Evolutionary conservation across 2,113 vertebrate species (phyloP).

Genomic region (Bos javanicus): DNA sequence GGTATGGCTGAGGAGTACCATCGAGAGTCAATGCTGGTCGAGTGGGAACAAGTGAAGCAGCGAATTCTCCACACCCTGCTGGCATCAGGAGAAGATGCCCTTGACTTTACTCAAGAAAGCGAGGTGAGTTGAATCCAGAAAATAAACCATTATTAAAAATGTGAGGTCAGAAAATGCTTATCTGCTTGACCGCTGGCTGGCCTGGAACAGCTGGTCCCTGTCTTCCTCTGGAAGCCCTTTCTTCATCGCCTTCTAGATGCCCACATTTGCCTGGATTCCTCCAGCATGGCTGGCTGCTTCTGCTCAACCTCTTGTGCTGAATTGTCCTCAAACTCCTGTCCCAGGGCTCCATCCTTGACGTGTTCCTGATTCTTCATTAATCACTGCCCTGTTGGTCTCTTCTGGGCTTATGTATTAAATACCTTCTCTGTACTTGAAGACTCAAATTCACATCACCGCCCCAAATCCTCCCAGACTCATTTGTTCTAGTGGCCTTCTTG

Average conservation of each 20-base stretch:
- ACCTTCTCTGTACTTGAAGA: neutral
- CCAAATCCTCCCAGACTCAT: neutral
- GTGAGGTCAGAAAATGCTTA: neutral
- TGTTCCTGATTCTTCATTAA: neutral
- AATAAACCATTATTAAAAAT: neutral
- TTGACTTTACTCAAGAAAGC: constrained; percentile 97
- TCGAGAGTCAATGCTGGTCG: constrained; percentile 97
- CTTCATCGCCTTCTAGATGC: neutral
- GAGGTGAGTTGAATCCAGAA: constrained; percentile 83
- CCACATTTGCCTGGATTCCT: neutral
- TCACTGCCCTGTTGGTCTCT: neutral
- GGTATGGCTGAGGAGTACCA: constrained; percentile 97
- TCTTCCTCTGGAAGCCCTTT: neutral
- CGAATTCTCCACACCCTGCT: constrained; percentile 95
- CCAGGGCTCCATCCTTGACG: neutral
- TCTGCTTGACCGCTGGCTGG: neutral
- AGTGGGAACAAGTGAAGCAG: constrained; percentile 99
- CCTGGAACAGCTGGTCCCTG: neutral
- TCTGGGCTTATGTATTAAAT: neutral
- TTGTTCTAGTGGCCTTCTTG: neutral
- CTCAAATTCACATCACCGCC: neutral
- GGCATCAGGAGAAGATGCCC: constrained; percentile 95
- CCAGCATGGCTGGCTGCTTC: neutral
- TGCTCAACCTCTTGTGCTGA: neutral
- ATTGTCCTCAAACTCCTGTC: neutral